phyloP scores from a whole-genome alignment of 1,140 invertebrate genomes.

The Drusus annulatus region DNA sequence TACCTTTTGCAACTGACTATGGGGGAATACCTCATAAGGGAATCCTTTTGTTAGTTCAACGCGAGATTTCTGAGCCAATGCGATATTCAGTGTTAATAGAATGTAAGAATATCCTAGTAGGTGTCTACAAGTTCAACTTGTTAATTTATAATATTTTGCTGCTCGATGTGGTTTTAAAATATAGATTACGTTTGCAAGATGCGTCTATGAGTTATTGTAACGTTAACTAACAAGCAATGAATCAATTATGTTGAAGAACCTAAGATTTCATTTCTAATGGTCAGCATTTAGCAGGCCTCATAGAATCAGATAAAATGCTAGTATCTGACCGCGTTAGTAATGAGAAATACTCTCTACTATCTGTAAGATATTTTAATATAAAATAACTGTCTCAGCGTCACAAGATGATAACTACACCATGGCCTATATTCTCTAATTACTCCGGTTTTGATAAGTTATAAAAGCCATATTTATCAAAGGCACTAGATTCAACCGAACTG shows the following conservation, averaged over 20 bases:
- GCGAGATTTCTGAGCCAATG: neutral
- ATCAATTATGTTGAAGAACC: no score
- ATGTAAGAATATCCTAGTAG: no score
- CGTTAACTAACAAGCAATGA: no score
- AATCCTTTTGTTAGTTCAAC: neutral
- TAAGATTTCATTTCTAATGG: no score
- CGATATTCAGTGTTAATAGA: neutral
- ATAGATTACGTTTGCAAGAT: no score
- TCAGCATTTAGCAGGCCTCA: neutral
- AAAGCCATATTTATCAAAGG: neutral
- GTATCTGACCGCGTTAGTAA: no score
- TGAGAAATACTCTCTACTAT: neutral
- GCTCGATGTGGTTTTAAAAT: no score
- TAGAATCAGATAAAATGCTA: neutral
- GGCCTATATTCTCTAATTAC: constrained; percentile 20
- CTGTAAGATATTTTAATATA: neutral
- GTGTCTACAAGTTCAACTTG: no score
- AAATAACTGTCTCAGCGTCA: neutral
- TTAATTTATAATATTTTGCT: no score
- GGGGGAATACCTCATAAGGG: neutral
- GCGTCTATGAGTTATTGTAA: no score
- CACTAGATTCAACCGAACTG: neutral
- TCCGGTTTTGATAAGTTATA: constrained; percentile 13
- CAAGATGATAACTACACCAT: neutral
- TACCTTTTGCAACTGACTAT: neutral